Evolutionary conservation across 2,888 invertebrate species (phyloP).

Genomic region (Nomada ferruginata): DNA sequence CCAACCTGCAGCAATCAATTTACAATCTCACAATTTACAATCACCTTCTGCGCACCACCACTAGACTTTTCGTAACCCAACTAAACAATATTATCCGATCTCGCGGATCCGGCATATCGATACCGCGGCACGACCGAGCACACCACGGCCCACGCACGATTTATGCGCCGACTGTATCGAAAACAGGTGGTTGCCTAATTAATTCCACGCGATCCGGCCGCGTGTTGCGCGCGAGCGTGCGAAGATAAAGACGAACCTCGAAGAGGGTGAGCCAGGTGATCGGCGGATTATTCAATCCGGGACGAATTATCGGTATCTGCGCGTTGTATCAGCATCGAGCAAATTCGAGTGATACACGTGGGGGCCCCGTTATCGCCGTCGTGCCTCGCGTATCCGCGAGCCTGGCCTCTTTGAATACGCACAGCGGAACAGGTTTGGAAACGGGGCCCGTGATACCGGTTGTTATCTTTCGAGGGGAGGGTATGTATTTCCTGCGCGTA

Average conservation of each 20-base stretch:
- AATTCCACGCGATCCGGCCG: conserved; percentile 52
- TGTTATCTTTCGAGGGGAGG: conserved; percentile 52
- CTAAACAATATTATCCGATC: conserved; percentile 26
- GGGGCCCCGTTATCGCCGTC: conserved; percentile 17
- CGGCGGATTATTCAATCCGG: conserved; percentile 50
- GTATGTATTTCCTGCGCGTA: conserved; percentile 50
- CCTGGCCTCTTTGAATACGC: conserved; percentile 39
- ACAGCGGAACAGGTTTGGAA: conserved; percentile 39
- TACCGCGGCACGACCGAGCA: conserved; percentile 15
- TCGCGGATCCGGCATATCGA: conserved; percentile 41
- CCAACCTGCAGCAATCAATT: conserved; percentile 3
- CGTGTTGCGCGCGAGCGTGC: conserved; percentile 15
- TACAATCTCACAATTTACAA: no score
- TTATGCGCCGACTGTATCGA: conserved; percentile 43
- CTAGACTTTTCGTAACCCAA: not conserved
- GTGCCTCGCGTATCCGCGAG: conserved; percentile 42
- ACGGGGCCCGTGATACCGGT: conserved; percentile 36
- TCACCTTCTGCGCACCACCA: not conserved
- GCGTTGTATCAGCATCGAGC: conserved; percentile 42
- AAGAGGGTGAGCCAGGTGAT: not conserved
- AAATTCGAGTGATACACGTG: conserved; percentile 47
- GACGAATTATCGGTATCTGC: conserved; percentile 53
- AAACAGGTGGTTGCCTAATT: conserved; percentile 58
- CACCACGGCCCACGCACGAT: conserved; percentile 9
- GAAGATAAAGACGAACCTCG: conserved; percentile 30